phyloP scores from a whole-genome alignment of 2,113 vertebrate species.

The Nerophis ophidion region DNA sequence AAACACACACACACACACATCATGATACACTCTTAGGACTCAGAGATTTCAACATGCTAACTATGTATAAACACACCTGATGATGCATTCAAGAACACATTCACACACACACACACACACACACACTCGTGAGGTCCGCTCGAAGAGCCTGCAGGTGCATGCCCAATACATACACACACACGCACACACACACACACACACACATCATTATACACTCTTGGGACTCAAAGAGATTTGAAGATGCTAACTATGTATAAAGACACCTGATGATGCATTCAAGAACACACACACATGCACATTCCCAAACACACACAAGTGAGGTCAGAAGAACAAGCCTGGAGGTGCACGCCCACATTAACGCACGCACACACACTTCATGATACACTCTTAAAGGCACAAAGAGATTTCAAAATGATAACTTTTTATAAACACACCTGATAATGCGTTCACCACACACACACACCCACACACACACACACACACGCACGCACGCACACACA shows the following conservation, averaged over 20 bases:
- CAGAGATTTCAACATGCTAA: background rate
- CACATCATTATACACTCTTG: too few relatives aligned
- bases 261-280: too few relatives aligned
- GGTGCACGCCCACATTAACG: background rate
- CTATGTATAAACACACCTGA: background rate
- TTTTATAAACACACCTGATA: background rate
- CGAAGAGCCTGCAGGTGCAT: slow-evolving; percentile 10
- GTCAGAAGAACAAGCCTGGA: too few relatives aligned
- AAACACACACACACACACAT: slow-evolving; percentile 5
- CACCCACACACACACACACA: slow-evolving; percentile 9
- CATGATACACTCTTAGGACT: background rate
- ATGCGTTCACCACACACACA: slow-evolving; percentile 17
- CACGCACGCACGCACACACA: slow-evolving; percentile 12
- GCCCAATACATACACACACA: background rate
- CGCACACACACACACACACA: background rate
- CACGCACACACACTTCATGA: slow-evolving; percentile 10
- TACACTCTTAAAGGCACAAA: background rate
- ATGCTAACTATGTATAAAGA: too few relatives aligned
- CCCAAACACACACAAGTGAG: background rate
- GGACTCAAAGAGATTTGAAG: too few relatives aligned
- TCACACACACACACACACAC: too few relatives aligned
- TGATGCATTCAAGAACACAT: background rate
- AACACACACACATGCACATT: too few relatives aligned
- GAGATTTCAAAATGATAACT: background rate
- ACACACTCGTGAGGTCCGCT: slow-evolving; percentile 22